Evolutionary conservation across 1,140 invertebrate genomes (phyloP).

Genomic region (Teleogryllus occipitalis): DNA sequence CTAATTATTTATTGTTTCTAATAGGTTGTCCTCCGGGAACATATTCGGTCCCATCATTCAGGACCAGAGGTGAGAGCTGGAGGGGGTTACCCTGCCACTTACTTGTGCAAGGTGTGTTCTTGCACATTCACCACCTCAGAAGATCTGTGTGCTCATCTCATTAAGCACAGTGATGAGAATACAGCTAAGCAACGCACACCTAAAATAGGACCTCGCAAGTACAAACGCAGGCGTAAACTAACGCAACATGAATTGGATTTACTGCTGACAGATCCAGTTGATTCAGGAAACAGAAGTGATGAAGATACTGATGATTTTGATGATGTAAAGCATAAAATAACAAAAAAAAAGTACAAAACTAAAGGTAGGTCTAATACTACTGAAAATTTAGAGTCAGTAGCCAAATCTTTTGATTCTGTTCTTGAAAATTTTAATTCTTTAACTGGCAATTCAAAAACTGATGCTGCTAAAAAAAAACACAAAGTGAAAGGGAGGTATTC

Average conservation of each 20-base stretch:
- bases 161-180: constrained; percentile 73
- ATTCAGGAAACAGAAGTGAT: constrained; percentile 28
- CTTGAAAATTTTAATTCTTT: constrained; percentile 46
- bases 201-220: constrained; percentile 59
- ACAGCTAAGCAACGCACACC: constrained; percentile 68
- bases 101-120: constrained; percentile 65
- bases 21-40: constrained; percentile 66
- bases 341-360: constrained; percentile 24
- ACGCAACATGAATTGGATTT: constrained; percentile 36
- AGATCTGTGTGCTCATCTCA: constrained; percentile 68
- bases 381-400: constrained; percentile 38
- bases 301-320: constrained; percentile 42
- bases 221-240: constrained; percentile 64
- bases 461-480: constrained; percentile 34
- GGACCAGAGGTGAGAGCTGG: constrained; percentile 55
- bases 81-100: constrained; percentile 46
- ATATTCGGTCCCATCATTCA: constrained; percentile 73
- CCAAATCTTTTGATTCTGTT: constrained; percentile 44
- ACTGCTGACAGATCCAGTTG: constrained; percentile 29
- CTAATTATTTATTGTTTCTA: constrained; percentile 6
- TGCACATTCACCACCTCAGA: constrained; percentile 56
- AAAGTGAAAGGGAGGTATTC: constrained; percentile 20
- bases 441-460: constrained; percentile 34
- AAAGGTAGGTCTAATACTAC: constrained; percentile 17
- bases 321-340: constrained; percentile 35